Conservation (phyloP, 2,113 vertebrate genomes). For the Channa argus region DNA sequence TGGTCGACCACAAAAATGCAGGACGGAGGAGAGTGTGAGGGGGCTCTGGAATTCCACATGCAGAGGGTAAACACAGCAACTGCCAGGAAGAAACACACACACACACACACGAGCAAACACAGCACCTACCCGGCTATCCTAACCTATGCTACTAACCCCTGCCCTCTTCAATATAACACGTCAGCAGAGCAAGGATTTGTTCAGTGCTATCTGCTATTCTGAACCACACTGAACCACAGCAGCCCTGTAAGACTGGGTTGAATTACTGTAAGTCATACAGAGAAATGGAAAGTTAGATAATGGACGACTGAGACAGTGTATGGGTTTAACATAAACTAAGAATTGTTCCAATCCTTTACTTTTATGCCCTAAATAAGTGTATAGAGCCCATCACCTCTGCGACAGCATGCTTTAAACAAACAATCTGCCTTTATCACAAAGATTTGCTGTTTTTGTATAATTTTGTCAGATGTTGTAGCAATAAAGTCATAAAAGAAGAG, state of each 20-base stretch:
- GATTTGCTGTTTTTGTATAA: conserved; percentile 79
- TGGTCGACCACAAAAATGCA: conserved; percentile 96
- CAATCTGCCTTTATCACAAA: conserved; percentile 69
- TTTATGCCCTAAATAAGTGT: conserved; percentile 25
- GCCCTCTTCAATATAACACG: conserved; percentile 58
- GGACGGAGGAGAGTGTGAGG: conserved; percentile 89
- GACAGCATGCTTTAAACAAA: conserved; percentile 73
- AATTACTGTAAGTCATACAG: conserved; percentile 28
- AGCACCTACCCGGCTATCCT: conserved; percentile 73
- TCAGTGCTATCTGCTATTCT: neutral
- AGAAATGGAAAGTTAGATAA: conserved; percentile 20
- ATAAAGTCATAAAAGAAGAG: conserved; percentile 81
- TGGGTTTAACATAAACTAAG: conserved; percentile 16
- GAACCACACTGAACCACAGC: conserved; percentile 15
- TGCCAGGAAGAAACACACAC: conserved; percentile 85
- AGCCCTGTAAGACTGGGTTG: neutral
- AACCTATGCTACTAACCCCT: conserved; percentile 60
- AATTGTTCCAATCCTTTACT: conserved; percentile 10
- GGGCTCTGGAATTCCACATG: conserved; percentile 91
- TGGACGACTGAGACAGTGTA: conserved; percentile 2
- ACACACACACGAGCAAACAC: conserved; percentile 75
- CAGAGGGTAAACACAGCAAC: conserved; percentile 87
- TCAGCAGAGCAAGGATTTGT: conserved; percentile 33
- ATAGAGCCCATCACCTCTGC: conserved; percentile 44
- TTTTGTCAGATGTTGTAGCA: conserved; percentile 81